Evolutionary conservation across 2,113 vertebrate species (phyloP).

Genomic region (Notarius quadriscutis): DNA sequence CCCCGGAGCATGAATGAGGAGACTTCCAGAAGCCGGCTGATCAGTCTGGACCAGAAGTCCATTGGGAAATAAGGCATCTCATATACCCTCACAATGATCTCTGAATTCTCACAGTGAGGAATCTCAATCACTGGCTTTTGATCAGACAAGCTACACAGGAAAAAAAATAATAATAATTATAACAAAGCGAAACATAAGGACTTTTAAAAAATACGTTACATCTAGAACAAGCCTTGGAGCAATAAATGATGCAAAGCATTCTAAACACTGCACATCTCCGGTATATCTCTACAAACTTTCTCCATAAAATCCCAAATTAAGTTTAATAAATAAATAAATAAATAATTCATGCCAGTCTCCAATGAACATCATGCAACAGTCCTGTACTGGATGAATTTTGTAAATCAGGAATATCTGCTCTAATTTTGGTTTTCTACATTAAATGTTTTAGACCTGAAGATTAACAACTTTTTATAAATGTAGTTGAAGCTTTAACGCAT

Average conservation of each 20-base stretch:
- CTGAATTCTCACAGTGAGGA: constrained; percentile 93
- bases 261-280: neutral
- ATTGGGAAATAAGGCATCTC: constrained; percentile 97
- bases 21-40: constrained; percentile 89
- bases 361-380: neutral
- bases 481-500: too few relatives aligned
- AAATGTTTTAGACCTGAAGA: neutral
- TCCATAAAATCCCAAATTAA: neutral
- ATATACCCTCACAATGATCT: constrained; percentile 88
- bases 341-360: neutral
- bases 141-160: constrained; percentile 80
- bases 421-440: neutral
- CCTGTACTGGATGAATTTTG: neutral
- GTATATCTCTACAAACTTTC: neutral
- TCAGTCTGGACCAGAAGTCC: constrained; percentile 95
- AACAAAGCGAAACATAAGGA: neutral
- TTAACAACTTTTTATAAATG: neutral
- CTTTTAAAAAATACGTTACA: neutral
- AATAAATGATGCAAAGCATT: neutral
- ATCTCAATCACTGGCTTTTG: constrained; percentile 89
- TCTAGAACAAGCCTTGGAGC: neutral
- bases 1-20: constrained; percentile 85
- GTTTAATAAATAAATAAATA: neutral
- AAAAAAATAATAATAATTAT: too few relatives aligned
- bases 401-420: neutral